These are phyloP conservation scores for Herpetotheres cachinnans DNA, from an alignment of 2,113 vertebrate species.

Conservation along the genomic window DNA sequence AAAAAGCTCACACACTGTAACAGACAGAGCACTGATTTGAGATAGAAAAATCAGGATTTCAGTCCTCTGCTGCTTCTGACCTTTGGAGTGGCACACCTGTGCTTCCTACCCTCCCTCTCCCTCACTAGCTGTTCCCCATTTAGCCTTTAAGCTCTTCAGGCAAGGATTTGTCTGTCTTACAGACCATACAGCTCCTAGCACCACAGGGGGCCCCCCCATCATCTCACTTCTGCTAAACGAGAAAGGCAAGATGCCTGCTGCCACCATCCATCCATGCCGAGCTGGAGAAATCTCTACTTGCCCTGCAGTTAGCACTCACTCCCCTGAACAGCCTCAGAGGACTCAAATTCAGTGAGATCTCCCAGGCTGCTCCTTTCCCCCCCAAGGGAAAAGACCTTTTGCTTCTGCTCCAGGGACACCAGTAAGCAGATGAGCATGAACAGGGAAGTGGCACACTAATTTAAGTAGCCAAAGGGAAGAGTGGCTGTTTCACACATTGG, in stretches of 20 bases:
- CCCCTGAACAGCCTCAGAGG: background rate
- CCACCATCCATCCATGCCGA: background rate
- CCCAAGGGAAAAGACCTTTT: background rate
- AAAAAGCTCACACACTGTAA: background rate
- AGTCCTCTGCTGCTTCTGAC: background rate
- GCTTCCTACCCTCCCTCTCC: background rate
- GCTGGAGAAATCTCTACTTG: background rate
- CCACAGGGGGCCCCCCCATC: background rate
- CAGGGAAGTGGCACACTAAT: background rate
- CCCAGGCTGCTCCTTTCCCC: background rate
- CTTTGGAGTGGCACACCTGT: background rate
- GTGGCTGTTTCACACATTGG: background rate
- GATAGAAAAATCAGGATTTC: background rate
- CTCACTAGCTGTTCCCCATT: background rate
- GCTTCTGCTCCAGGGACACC: background rate
- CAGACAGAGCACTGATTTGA: background rate
- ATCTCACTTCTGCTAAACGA: conserved; percentile 17
- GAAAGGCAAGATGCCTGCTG: conserved; percentile 33
- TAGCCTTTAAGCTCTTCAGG: conserved; percentile 51
- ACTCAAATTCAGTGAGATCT: background rate
- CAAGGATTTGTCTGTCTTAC: conserved; percentile 30
- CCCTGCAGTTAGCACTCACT: background rate
- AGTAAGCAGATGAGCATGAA: background rate
- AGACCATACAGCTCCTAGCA: background rate
- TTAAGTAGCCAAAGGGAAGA: background rate